Evolutionary conservation across 2,113 vertebrate species (phyloP).

Genomic region (Eidolon helvum): DNA sequence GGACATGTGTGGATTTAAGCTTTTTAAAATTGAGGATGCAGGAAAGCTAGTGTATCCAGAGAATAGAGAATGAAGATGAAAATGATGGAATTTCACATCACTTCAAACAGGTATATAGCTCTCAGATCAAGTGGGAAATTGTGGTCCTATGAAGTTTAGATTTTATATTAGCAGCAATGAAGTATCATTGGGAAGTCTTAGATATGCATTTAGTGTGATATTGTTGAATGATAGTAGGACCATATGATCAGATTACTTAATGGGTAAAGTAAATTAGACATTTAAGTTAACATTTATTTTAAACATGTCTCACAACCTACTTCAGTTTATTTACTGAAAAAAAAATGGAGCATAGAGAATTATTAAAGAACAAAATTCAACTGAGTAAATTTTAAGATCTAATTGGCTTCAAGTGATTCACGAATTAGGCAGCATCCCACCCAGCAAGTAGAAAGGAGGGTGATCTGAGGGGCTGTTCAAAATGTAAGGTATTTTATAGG

Average conservation of each 20-base stretch:
- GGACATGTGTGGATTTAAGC: not conserved
- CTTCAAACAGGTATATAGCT: not conserved
- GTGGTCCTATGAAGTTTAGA: not conserved
- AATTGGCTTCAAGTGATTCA: no score
- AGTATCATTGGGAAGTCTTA: not conserved
- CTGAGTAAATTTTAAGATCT: no score
- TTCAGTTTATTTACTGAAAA: not conserved
- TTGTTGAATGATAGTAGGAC: not conserved
- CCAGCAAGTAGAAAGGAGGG: no score
- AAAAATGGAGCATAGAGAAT: not conserved
- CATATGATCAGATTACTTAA: not conserved
- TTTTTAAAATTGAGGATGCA: not conserved
- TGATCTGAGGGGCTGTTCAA: not conserved
- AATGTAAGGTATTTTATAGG: not conserved
- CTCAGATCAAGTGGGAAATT: not conserved
- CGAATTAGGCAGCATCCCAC: no score
- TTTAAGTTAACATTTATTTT: not conserved
- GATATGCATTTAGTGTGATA: not conserved
- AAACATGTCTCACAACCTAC: not conserved
- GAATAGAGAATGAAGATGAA: not conserved
- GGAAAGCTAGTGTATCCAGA: not conserved
- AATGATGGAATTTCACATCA: not conserved
- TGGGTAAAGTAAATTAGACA: not conserved
- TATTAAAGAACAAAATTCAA: not conserved
- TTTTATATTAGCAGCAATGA: not conserved